Base-by-base conservation (phyloP, 2,113 vertebrate species). In the Osmerus mordax region DNA sequence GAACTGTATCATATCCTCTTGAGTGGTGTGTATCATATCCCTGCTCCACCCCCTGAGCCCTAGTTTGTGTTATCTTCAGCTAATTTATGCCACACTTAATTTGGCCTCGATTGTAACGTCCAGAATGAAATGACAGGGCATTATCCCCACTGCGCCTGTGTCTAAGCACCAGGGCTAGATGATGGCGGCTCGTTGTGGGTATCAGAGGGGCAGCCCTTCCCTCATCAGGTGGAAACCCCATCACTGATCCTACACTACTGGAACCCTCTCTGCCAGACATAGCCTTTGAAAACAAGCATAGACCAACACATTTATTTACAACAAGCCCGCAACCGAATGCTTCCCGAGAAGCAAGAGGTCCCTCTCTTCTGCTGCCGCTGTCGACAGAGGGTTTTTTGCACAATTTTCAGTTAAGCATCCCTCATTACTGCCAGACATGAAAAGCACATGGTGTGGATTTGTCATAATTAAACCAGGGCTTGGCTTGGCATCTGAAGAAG, bases 21-120 rank as follows among this genome's bases (percentile, higher is more conserved):
- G 89, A 89, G 90, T 84, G 84, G 87, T 86, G 83, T 89, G 86
- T 86, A 89, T 89, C 88, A 85, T 70, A 86, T 87, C 86, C 84
- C 81, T 83, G 78, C 83, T 88, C 82, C 77, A 75, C 86, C 87
- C 88, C 88, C 88, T 75, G 78, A 84, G 89, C 77, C 76, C 79
- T 74, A 84, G 86, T 88, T 88, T 89, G 79, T 78, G 81, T 88
- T 91, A 91, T 91, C 84, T 81, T 83, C 75, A 78, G 81, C 87
- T 92, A 91, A 91, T 91, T 91, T 90, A 89, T 90, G 91, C 88
- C 86, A 89, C 90, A 87, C 84, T 87, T 89, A 87, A 92, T 91
- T 89, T 88, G 81, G 87, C 86, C 80, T 85, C 86, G 80, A 84
- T 90, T 91, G 88, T 90, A 83, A 88, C 85, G 89, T 91, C 84